Percentiles rank a stretch among this genome's conserved stretches.
Conservation (phyloP, 1,140 invertebrate species). For the Papilio dardanus region DNA sequence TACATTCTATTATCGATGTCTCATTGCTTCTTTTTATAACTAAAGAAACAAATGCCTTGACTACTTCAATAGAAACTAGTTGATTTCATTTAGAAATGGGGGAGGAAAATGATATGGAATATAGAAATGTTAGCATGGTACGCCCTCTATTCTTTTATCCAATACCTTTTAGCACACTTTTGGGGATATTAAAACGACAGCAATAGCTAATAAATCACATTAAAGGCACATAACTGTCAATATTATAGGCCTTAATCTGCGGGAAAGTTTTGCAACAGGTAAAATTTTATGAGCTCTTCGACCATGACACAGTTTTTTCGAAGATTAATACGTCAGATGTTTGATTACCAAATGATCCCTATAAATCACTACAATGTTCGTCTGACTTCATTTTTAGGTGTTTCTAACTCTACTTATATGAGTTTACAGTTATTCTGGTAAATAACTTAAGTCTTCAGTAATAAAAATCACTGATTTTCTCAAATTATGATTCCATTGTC, state of each 20-base stretch:
- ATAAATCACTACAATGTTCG: not conserved
- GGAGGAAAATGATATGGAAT: too few relatives aligned
- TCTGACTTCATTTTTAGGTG: not conserved
- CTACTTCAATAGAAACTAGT: not conserved
- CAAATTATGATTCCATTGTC: too few relatives aligned
- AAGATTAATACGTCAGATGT: slow-evolving; percentile 19
- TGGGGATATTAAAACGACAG: not conserved
- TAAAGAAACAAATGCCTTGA: not conserved
- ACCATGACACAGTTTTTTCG: slow-evolving; percentile 8
- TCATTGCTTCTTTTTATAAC: not conserved
- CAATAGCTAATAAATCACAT: slow-evolving; percentile 1
- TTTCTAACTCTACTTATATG: too few relatives aligned
- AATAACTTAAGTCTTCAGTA: too few relatives aligned
- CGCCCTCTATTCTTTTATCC: not conserved
- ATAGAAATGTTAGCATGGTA: not conserved
- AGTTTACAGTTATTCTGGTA: too few relatives aligned
- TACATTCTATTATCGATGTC: not conserved
- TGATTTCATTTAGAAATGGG: too few relatives aligned
- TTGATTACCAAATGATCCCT: not conserved
- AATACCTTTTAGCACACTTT: slow-evolving; percentile 12
- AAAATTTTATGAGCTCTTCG: not conserved
- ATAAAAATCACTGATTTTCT: too few relatives aligned
- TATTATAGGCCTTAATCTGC: slow-evolving; percentile 12
- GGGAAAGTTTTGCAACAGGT: slow-evolving; percentile 14
- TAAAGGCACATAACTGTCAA: slow-evolving; percentile 1